phyloP scores from a whole-genome alignment of 30 jellyfish, hydroid and myxozoan species.

The Cassiopea andromeda region DNA sequence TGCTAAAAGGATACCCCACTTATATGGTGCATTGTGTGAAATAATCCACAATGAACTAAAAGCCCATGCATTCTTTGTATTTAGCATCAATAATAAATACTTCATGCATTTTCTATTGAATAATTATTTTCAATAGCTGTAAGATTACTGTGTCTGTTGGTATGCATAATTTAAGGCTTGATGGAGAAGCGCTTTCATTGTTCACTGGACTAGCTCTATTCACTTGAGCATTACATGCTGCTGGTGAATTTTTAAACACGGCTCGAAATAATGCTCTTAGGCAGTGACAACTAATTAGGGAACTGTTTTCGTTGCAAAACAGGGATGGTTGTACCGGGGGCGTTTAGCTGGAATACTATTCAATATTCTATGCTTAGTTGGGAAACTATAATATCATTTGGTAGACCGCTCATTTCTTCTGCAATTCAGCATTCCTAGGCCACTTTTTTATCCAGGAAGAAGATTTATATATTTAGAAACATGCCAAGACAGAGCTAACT shows the following conservation, averaged over 20 bases:
- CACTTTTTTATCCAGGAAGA: too few relatives aligned
- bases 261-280: neutral
- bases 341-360: too few relatives aligned
- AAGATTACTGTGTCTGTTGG: neutral
- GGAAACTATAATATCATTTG: too few relatives aligned
- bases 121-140: neutral
- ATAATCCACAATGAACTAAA: too few relatives aligned
- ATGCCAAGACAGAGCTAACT: too few relatives aligned
- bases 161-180: neutral
- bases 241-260: neutral
- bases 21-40: neutral
- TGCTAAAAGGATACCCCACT: too few relatives aligned
- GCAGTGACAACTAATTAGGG: neutral
- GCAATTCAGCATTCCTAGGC: too few relatives aligned
- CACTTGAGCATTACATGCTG: neutral
- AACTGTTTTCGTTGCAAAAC: too few relatives aligned
- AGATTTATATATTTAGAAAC: too few relatives aligned
- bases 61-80: neutral
- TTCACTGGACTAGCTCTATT: neutral
- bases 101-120: neutral
- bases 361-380: too few relatives aligned
- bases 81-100: neutral
- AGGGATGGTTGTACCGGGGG: too few relatives aligned
- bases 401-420: too few relatives aligned
- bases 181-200: neutral